Evolutionary conservation across 2,888 invertebrate genomes (phyloP), one percentile per base, ranked within the genome.

Genomic region (Stenotaenia linearis): DNA sequence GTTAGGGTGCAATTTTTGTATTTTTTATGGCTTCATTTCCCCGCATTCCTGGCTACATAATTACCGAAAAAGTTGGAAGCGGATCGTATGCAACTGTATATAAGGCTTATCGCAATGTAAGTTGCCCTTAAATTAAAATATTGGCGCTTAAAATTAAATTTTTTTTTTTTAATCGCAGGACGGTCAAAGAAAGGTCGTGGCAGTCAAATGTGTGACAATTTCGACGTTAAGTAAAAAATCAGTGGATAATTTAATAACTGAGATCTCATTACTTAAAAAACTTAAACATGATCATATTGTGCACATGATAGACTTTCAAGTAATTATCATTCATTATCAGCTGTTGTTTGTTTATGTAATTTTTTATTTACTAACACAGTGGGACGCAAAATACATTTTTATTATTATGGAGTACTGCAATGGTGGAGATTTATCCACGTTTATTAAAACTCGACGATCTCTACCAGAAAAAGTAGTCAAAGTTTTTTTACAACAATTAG

Each of bases 381-480:
- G 88, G 88, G 88, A 88, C 83, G 83, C 84, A 23, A 91, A 92
- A 83, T 91, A 91, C 83, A 93, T 96, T 81, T 96, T 94, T 84
- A 92, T 96, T 15, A 92, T 95, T 79, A 91, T 93, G 90, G 96
- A 96, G 84, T 94, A 91, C 83, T 96, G 96, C 84, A 91, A 92
- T 83, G 93, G 92, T 0, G 95, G 95, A 0, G 94, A 94, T 84
- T 87, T 96, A 9, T 92, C 93, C 0, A 88, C 89, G 35, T 94
- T 93, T 84, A 93, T 96, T 81, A 91, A 89, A 75, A 88, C 89
- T 45, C 90, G 90, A 77, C 90, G 90, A 45, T 87, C 91, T 45
- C 88, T 94, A 15, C 90, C 92, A 0, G 94, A 94, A 85, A 88
- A 88, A 75, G 87, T 90, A n/a, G 91, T 91, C 79, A 90, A 91